Conservation (phyloP, 2,888 invertebrate species). For the Unio pictorum region DNA sequence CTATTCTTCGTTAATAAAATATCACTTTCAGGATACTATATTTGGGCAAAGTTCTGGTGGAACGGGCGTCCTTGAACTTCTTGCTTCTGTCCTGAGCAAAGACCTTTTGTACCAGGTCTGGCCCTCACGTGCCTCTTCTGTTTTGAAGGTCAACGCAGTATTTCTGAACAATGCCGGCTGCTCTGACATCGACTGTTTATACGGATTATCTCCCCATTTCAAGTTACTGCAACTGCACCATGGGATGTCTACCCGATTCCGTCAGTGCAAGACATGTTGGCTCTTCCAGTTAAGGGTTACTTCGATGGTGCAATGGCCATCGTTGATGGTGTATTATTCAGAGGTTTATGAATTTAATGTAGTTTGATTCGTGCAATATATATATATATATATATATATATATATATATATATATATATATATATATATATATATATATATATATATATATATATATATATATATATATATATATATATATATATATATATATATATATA, state of each 20-base stretch:
- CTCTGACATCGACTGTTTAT: constrained; percentile 36
- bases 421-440: too few species aligned
- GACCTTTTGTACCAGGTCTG: constrained; percentile 78
- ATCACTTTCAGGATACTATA: constrained; percentile 79
- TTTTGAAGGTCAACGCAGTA: constrained; percentile 48
- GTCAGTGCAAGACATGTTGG: constrained; percentile 51
- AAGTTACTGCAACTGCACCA: constrained; percentile 39
- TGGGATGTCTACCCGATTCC: constrained; percentile 55
- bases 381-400: too few species aligned
- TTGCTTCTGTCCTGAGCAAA: constrained; percentile 75
- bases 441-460: too few species aligned
- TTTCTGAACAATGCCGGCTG: constrained; percentile 45
- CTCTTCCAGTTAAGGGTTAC: constrained; percentile 37
- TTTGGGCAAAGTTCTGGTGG: constrained; percentile 90
- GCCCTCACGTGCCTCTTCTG: constrained; percentile 64
- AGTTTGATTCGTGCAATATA: too few species aligned
- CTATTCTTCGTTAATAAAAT: too few species aligned
- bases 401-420: too few species aligned
- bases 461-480: too few species aligned
- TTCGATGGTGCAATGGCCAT: constrained; percentile 45
- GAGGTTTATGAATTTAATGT: too few species aligned
- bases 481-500: too few species aligned
- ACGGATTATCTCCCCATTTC: constrained; percentile 34
- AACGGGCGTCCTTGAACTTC: constrained; percentile 84
- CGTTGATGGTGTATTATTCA: constrained; percentile 41